phyloP scores from a whole-genome alignment of 1,140 invertebrate species.

The Microvelia longipes region DNA sequence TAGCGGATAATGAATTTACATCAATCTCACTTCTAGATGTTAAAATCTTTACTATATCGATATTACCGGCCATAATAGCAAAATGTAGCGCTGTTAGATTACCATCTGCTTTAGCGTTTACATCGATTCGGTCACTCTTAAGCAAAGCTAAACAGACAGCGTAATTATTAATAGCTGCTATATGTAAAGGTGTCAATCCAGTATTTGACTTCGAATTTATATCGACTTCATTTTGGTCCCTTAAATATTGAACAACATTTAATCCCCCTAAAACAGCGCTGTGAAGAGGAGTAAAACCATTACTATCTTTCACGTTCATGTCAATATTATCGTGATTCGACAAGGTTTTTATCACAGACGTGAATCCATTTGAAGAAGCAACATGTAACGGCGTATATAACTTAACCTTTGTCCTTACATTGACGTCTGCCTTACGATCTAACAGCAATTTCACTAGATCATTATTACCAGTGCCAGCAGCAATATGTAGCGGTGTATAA shows the following conservation, averaged over 20 bases:
- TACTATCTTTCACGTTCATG: not conserved
- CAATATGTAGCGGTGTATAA: not conserved
- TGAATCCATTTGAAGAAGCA: not conserved
- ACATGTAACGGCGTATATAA: not conserved
- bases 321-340: not conserved
- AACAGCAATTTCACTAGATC: not conserved
- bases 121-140: not conserved
- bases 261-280: not conserved
- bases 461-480: not conserved
- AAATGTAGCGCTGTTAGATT: not conserved
- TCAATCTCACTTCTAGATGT: not conserved
- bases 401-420: not conserved
- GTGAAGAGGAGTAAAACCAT: not conserved
- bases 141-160: not conserved
- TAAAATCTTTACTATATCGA: not conserved
- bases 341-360: not conserved
- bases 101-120: not conserved
- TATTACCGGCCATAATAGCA: not conserved
- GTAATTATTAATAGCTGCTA: not conserved
- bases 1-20: not conserved
- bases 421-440: not conserved
- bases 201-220: not conserved
- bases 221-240: not conserved
- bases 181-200: not conserved
- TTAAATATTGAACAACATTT: not conserved